phyloP scores from a whole-genome alignment of 2,888 invertebrate genomes.

The Cosmia pyralina region DNA sequence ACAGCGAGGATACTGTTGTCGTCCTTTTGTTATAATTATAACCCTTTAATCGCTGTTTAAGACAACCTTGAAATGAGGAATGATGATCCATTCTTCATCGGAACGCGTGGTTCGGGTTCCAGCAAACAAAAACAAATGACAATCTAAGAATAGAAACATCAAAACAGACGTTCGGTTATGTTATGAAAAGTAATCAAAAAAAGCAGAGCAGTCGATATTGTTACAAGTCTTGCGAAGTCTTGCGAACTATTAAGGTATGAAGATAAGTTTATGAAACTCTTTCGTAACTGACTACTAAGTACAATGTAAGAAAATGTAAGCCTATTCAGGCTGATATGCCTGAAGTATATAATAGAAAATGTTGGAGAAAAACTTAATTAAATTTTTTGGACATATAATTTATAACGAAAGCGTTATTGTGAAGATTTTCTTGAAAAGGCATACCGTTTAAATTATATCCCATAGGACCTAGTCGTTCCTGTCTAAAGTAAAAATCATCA shows the following conservation, averaged over 20 bases:
- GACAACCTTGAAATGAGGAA: conserved; percentile 11
- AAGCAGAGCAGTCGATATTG: conserved; percentile 19
- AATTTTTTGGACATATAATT: not conserved
- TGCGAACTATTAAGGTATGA: conserved; percentile 35
- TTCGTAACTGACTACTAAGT: conserved; percentile 31
- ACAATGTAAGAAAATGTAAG: conserved; percentile 33
- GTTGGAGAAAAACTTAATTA: not conserved
- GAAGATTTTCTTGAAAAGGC: no score
- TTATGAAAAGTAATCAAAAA: not conserved
- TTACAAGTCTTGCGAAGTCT: conserved; percentile 23
- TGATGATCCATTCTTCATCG: not conserved
- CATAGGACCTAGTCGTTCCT: no score
- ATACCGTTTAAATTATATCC: no score
- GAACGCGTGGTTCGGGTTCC: not conserved
- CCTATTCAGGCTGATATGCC: conserved; percentile 20
- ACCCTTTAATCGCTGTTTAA: conserved; percentile 33
- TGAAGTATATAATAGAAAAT: not conserved
- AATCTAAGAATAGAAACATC: no score
- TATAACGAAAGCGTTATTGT: no score
- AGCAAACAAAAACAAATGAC: not conserved
- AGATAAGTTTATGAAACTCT: conserved; percentile 42
- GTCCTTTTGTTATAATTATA: conserved; percentile 22
- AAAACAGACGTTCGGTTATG: not conserved
- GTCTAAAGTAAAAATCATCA: no score
- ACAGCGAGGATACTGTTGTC: conserved; percentile 13